These are phyloP conservation scores for Poeciliopsis infans DNA, from an alignment of 2,797 vertebrate genomes.

Conservation along the genomic window DNA sequence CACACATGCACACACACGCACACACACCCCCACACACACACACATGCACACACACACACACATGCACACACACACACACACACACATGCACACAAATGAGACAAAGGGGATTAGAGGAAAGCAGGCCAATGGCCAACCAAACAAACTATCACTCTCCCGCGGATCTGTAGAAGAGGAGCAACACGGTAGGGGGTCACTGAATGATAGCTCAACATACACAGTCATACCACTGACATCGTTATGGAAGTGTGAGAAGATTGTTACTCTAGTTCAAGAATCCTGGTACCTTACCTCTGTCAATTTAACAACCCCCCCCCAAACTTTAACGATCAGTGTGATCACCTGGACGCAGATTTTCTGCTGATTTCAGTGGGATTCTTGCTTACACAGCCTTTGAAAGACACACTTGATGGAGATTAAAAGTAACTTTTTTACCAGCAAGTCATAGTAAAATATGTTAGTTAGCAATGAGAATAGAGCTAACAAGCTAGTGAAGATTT, in stretches of 20 bases:
- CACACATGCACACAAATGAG: slow-evolving; percentile 15
- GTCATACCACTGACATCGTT: background rate
- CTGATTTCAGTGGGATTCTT: background rate
- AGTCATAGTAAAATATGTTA: background rate
- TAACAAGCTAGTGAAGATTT: background rate
- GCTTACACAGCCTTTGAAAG: background rate
- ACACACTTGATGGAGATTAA: background rate
- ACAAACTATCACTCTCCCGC: slow-evolving; percentile 52
- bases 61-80: too few relatives aligned
- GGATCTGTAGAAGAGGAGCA: slow-evolving; percentile 41
- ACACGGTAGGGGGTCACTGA: slow-evolving; percentile 28
- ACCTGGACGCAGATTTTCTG: too few relatives aligned
- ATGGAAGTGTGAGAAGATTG: background rate
- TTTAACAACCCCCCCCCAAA: too few relatives aligned
- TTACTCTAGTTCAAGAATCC: background rate
- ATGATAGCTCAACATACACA: slow-evolving; percentile 18
- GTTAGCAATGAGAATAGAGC: too few relatives aligned
- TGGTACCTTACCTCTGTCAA: background rate
- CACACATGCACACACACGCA: background rate
- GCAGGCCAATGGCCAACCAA: slow-evolving; percentile 45
- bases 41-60: slow-evolving; percentile 2
- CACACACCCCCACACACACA: too few relatives aligned
- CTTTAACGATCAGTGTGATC: background rate
- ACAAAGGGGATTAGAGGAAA: slow-evolving; percentile 49
- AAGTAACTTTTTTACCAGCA: background rate